These are phyloP conservation scores for Melanogrammus aeglefinus DNA, from an alignment of 2,797 vertebrate species.

Conservation along the genomic window DNA sequence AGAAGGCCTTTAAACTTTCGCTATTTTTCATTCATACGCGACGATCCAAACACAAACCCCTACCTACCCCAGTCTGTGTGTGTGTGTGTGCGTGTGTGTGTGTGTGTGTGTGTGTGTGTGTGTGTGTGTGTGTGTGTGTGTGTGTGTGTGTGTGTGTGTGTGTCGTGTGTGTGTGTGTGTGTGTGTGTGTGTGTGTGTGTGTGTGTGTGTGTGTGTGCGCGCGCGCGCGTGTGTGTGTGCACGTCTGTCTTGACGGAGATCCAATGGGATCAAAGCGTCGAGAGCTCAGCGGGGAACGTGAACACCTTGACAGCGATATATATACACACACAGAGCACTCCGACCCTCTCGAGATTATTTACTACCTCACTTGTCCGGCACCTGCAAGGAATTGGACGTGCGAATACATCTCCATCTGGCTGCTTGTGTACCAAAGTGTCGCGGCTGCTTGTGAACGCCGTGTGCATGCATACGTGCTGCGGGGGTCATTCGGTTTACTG, in stretches of 20 bases:
- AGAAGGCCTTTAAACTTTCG: neutral
- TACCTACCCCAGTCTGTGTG: neutral
- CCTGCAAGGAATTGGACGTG: neutral
- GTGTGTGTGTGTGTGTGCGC: no score
- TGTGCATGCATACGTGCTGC: neutral
- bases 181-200: no score
- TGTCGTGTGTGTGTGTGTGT: neutral
- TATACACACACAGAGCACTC: no score
- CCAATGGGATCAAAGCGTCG: neutral
- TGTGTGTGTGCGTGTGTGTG: neutral
- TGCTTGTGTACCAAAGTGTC: neutral
- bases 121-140: neutral
- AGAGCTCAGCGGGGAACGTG: no score
- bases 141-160: neutral
- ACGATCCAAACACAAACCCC: neutral
- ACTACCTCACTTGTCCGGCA: neutral
- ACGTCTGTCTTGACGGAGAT: neutral
- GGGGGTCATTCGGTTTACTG: neutral
- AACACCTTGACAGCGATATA: neutral
- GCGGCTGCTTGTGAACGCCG: no score
- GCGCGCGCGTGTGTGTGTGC: no score
- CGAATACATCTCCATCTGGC: neutral
- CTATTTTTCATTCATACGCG: no score
- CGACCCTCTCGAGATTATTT: no score
- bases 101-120: neutral